Evolutionary conservation across 2,797 vertebrate species (phyloP).

Genomic region (Monodelphis domestica): DNA sequence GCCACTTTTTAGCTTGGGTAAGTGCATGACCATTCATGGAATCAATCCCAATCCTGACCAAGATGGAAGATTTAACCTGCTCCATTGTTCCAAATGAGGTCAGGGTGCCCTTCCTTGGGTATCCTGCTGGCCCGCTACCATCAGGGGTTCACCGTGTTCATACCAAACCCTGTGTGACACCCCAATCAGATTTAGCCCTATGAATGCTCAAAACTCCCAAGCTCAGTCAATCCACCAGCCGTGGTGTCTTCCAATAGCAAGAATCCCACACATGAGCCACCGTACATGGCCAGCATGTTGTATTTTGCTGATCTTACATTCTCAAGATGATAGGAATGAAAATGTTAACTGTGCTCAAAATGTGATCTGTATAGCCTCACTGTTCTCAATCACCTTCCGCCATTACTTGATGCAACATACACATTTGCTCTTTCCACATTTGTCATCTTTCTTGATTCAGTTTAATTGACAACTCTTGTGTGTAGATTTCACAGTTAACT

Average conservation of each 20-base stretch:
- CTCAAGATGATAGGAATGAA: conserved; percentile 6
- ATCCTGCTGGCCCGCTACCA: background rate
- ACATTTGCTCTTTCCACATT: background rate
- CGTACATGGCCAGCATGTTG: background rate
- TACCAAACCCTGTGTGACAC: background rate
- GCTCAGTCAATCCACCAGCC: background rate
- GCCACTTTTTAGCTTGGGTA: background rate
- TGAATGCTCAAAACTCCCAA: no score
- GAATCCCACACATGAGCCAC: background rate
- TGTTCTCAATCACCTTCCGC: background rate
- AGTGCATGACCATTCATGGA: background rate
- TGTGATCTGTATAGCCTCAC: background rate
- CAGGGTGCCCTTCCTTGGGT: background rate
- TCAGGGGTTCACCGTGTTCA: background rate
- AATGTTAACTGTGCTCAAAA: background rate
- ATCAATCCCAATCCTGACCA: background rate
- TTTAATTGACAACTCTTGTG: background rate
- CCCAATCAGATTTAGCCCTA: background rate
- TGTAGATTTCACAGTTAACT: background rate
- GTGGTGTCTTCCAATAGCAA: background rate
- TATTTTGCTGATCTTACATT: background rate
- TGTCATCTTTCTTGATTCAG: background rate
- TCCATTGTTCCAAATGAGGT: background rate
- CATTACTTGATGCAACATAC: background rate
- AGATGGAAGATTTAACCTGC: background rate